A percentile compares a stretch with the other conserved stretches of the same genome.
Evolutionary conservation across 2,888 invertebrate species (phyloP).

Genomic region (Dichetophora obliterata): DNA sequence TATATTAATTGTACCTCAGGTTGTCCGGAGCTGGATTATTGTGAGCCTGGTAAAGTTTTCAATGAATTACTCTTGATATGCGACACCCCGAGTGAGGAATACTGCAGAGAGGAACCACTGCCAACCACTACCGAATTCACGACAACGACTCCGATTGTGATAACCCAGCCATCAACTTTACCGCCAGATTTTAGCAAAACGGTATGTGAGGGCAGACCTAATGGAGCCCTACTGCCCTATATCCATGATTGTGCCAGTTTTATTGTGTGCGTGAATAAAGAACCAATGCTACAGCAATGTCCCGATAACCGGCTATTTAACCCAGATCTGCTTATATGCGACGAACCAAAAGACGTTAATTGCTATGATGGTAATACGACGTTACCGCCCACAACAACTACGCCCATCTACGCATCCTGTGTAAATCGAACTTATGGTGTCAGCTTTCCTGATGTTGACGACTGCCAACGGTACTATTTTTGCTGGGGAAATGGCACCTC

Average conservation of each 20-base stretch:
- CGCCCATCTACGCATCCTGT: constrained; percentile 37
- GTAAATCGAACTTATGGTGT: constrained; percentile 14
- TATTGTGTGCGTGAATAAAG: constrained; percentile 51
- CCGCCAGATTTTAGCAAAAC: constrained; percentile 48
- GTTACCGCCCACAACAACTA: constrained; percentile 20
- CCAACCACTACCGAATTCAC: constrained; percentile 39
- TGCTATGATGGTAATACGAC: constrained; percentile 52
- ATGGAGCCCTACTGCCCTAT: constrained; percentile 52
- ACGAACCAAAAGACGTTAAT: constrained; percentile 49
- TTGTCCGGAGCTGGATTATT: constrained; percentile 53
- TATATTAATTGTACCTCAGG: constrained; percentile 53
- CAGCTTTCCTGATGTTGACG: constrained; percentile 40
- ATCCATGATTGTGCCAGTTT: constrained; percentile 55
- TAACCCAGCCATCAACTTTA: constrained; percentile 14
- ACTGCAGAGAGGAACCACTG: constrained; percentile 47
- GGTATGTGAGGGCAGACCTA: constrained; percentile 45
- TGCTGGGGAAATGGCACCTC: constrained; percentile 52
- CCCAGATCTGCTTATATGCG: constrained; percentile 54
- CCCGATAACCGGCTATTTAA: constrained; percentile 52
- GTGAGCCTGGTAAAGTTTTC: constrained; percentile 52
- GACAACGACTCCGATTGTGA: constrained; percentile 2
- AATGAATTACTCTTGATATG: constrained; percentile 55
- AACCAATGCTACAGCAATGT: constrained; percentile 50
- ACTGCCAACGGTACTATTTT: constrained; percentile 51
- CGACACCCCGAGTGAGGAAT: constrained; percentile 53